Conservation (phyloP, 2,113 vertebrate genomes). For the Laticauda colubrina region DNA sequence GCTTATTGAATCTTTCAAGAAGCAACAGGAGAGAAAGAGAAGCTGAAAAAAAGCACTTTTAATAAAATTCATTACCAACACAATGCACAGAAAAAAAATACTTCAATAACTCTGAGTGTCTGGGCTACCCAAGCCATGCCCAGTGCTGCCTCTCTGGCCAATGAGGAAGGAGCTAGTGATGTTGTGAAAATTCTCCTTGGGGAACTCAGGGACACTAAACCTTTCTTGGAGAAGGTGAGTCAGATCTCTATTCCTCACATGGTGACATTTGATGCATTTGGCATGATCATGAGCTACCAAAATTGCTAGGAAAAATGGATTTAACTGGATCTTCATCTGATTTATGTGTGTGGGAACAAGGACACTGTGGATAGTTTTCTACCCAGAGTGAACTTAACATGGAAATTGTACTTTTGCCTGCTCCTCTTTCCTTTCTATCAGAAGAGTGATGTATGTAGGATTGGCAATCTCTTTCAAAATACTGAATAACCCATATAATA, state of each 20-base stretch:
- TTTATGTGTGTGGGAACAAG: not conserved
- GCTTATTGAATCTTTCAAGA: not conserved
- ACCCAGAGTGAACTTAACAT: not conserved
- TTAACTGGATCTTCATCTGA: not conserved
- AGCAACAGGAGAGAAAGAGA: not conserved
- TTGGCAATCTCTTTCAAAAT: not conserved
- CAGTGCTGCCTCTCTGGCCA: not conserved
- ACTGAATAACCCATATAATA: too few relatives aligned
- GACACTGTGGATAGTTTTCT: not conserved
- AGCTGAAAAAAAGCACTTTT: not conserved
- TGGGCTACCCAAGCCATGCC: not conserved
- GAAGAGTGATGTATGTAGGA: not conserved
- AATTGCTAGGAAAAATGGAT: not conserved
- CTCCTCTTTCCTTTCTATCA: not conserved
- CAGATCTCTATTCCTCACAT: not conserved
- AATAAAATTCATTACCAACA: not conserved
- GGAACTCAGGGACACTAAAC: not conserved
- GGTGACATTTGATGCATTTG: not conserved
- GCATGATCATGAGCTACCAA: not conserved
- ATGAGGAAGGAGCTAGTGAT: not conserved
- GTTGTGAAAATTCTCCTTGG: not conserved
- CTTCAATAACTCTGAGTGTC: not conserved
- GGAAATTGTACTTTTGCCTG: not conserved
- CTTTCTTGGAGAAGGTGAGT: not conserved
- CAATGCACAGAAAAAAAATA: not conserved